Percentiles rank a stretch among this genome's conserved stretches.
phyloP scores from a whole-genome alignment of 2,797 vertebrate genomes.

The Cirrhinus mrigala region DNA sequence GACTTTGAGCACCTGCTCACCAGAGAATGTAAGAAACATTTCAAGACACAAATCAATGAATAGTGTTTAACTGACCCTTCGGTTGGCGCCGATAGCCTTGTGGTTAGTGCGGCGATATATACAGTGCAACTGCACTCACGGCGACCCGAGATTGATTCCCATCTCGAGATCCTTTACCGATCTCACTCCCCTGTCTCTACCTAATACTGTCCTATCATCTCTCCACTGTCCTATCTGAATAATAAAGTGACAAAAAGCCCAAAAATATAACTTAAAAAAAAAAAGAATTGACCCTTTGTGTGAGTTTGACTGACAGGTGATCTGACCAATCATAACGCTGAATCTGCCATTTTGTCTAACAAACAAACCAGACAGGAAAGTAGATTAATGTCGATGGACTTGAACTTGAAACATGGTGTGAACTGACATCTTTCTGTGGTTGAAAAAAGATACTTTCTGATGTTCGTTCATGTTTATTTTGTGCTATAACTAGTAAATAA shows the following conservation, averaged over 20 bases:
- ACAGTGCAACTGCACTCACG: no score
- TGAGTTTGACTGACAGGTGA: background rate
- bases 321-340: background rate
- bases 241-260: no score
- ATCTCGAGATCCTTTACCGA: no score
- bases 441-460: background rate
- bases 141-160: no score
- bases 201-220: no score
- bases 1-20: conserved; percentile 82
- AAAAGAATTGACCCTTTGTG: no score
- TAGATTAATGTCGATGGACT: background rate
- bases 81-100: no score
- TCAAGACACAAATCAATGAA: background rate
- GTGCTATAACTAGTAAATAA: background rate
- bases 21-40: conserved; percentile 77
- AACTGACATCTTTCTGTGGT: background rate
- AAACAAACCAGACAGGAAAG: background rate
- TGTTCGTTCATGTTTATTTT: background rate
- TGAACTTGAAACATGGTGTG: background rate
- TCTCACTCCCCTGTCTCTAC: no score
- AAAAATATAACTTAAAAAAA: no score
- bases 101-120: no score
- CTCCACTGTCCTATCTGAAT: no score
- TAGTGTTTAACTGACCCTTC: background rate
- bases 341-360: background rate